Conservation (phyloP, 2,888 invertebrate genomes). For the Cheilosia urbana region DNA sequence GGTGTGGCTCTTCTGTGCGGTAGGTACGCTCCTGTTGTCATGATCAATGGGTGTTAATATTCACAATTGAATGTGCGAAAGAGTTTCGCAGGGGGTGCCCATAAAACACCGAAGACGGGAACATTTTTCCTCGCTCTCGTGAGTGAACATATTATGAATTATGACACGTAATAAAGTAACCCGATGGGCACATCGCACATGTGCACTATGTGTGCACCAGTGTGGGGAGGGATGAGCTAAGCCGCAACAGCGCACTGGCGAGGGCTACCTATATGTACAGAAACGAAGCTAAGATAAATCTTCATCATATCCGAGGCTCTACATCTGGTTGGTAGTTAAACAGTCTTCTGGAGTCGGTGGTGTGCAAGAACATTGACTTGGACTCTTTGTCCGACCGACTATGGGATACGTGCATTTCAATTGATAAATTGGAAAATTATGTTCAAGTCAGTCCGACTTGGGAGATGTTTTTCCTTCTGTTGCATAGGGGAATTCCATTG, state of each 20-base stretch:
- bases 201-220: slow-evolving; percentile 22
- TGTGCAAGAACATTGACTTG: slow-evolving; percentile 3
- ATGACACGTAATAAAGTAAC: slow-evolving; percentile 70
- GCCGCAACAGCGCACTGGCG: no score
- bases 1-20: slow-evolving; percentile 48
- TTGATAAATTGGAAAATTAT: slow-evolving; percentile 73
- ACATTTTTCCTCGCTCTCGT: slow-evolving; percentile 17
- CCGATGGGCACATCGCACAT: slow-evolving; percentile 44
- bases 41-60: slow-evolving; percentile 66
- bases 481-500: slow-evolving; percentile 45
- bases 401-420: slow-evolving; percentile 57
- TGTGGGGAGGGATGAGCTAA: slow-evolving; percentile 23
- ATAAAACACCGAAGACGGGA: slow-evolving; percentile 36
- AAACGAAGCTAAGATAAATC: slow-evolving; percentile 60
- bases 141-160: slow-evolving; percentile 68
- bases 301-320: slow-evolving; percentile 60
- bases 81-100: slow-evolving; percentile 40
- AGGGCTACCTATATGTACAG: no score
- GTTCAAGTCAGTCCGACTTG: slow-evolving; percentile 57
- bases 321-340: slow-evolving; percentile 55
- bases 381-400: slow-evolving; percentile 26
- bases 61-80: slow-evolving; percentile 60
- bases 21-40: slow-evolving; percentile 16
- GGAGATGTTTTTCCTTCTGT: slow-evolving; percentile 5
- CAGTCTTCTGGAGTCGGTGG: slow-evolving; percentile 2